These are phyloP conservation scores for Leistus spinibarbis DNA, from an alignment of 2,888 invertebrate genomes.

Conservation along the genomic window DNA sequence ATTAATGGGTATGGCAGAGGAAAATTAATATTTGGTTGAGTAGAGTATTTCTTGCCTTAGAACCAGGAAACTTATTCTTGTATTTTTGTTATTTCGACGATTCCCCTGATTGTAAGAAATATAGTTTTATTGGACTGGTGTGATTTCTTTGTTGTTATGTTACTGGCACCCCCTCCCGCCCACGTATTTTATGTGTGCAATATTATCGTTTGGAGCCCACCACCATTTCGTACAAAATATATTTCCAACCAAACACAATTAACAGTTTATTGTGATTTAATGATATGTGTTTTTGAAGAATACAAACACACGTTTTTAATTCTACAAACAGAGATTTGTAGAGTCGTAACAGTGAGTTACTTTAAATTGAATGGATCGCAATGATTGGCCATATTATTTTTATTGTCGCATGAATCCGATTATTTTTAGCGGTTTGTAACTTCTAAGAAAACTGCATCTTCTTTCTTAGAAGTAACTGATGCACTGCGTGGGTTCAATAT, in stretches of 20 bases:
- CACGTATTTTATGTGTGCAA: no score
- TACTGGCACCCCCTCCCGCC: no score
- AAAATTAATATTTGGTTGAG: no score
- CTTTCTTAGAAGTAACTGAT: background rate
- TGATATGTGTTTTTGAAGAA: background rate
- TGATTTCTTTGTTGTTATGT: no score
- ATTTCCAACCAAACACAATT: background rate
- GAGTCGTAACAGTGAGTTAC: background rate
- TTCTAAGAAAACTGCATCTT: background rate
- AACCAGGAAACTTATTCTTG: no score
- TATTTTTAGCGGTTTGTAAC: background rate
- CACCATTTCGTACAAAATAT: background rate
- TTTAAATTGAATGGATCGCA: background rate
- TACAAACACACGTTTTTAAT: background rate
- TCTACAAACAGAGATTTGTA: background rate
- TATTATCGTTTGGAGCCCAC: constrained; percentile 3
- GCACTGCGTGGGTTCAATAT: background rate
- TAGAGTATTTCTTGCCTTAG: no score
- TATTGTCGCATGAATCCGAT: background rate
- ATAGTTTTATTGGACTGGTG: no score
- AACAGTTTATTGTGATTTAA: background rate
- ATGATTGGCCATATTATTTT: background rate
- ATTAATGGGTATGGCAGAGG: no score
- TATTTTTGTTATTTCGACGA: no score
- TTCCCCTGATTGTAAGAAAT: no score